These are phyloP conservation scores for Pseudomyrmex sp. DNA, from an alignment of 1,140 invertebrate genomes.

Conservation along the genomic window DNA sequence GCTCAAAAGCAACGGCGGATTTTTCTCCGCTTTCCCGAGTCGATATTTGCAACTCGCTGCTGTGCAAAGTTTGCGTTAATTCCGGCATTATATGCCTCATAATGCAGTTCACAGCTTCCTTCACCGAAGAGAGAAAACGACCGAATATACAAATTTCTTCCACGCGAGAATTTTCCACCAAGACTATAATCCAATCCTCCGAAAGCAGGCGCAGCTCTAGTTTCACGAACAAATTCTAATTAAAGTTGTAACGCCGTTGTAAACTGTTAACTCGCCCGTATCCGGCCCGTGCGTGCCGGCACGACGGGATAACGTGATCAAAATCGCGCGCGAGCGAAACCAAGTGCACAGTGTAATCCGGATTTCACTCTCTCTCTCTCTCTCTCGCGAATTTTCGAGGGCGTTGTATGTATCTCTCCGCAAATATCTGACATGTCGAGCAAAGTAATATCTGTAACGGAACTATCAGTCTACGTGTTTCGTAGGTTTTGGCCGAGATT, in stretches of 20 bases:
- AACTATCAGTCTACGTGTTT: constrained; percentile 14
- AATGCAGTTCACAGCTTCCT: too few species aligned
- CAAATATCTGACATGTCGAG: constrained; percentile 4
- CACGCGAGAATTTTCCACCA: neutral
- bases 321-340: neutral
- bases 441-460: neutral
- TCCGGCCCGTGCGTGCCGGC: constrained; percentile 12
- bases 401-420: neutral
- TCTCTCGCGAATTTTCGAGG: constrained; percentile 19
- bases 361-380: neutral
- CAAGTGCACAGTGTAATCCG: constrained; percentile 23
- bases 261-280: neutral
- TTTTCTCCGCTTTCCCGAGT: neutral
- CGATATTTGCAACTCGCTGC: neutral
- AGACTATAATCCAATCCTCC: neutral
- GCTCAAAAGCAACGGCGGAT: neutral
- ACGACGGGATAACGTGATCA: constrained; percentile 1
- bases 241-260: constrained; percentile 15
- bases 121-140: too few species aligned
- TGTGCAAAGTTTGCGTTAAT: too few species aligned
- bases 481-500: constrained; percentile 20
- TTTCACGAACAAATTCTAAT: constrained; percentile 3
- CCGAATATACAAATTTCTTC: neutral
- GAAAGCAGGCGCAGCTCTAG: neutral
- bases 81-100: too few species aligned